Evolutionary conservation across 2,113 vertebrate genomes (phyloP), one percentile per base, ranked within the genome.

Genomic region (Varanus komodoensis): DNA sequence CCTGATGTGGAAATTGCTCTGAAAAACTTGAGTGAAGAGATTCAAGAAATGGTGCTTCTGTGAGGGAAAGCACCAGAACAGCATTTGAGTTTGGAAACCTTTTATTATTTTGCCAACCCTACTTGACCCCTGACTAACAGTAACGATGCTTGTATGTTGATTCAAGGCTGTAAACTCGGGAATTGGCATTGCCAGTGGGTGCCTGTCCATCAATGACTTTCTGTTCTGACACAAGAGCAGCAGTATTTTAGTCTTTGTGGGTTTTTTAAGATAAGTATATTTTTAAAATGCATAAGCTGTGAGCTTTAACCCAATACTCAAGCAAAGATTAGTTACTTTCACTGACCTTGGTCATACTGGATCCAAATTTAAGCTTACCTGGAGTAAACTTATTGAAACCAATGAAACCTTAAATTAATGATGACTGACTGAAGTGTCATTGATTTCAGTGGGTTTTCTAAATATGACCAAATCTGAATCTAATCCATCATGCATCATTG

Each of bases 181-280:
- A 81, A n/a, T 57, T 94, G 89, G 50, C 74, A 1, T 14, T 27
- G 86, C 61, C 80, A 93, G 12, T 87, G 21, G 0, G 0, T 91
- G 69, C 21, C 82, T 82, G n/a, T 90, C 64, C 82, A 88, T 96
- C 92, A 96, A 93, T 94, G 93, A 88, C 89, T 93, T 95, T 95
- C 94, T 95, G 92, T 96, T 94, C 34, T 57, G 92, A 93, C 92
- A 93, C 54, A 95, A 90, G 84, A 91, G 50, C 91, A 82, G 52
- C 79, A 88, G 57, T 93, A 89, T 93, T 93, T 68, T 93, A 54
- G 71, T 64, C 48, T 67, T 52, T 23, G 88, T 84, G 91, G 32
- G 34, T 29, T 54, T 86, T 93, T 94, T 93, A 84, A 89, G 88
- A 93, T 91, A 92, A 87, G 54, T 89, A 0, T 88, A 89, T 94